Evolutionary conservation across 2,888 invertebrate genomes (phyloP), one percentile per base, ranked within the genome.

Genomic region (Tridacna gigas): DNA sequence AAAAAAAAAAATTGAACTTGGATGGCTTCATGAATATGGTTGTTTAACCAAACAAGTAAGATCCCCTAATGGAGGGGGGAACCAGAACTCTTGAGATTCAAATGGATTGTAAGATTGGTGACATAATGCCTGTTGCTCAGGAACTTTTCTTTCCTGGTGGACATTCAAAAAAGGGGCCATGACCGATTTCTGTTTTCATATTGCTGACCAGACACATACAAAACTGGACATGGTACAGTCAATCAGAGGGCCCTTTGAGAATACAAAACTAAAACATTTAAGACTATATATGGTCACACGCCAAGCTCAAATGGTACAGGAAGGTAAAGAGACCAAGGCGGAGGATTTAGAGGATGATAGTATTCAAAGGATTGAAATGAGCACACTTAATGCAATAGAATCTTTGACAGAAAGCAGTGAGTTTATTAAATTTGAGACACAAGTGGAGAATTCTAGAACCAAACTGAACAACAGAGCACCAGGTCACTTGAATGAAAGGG

Each of bases 51-150:
- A 73, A 45, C 73, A 73, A 25, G 48, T 73, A n/a, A 47, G 73
- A 45, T 73, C 73, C n/a, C 13, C 73, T 37, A 51, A 73, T 73
- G 73, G 73, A 51, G 73, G 73, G n/a, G 73, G 73, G 2, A 73
- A 37, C 73, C n/a, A 47, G 73, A 73, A 13, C 37, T 22, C 18
- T 0, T 48, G 12, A 73, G 48, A 26, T 73, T 22, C 20, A 28
- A 18, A 0, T 18, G 12, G n/a, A 51, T 26, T 18, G 26, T n/a
- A 22, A 26, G 18, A 51, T 71, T 13, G 15, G 18, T 18, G 47
- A 18, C 37, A 47, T 47, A 71, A 28, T 71, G 37, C n/a, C 20
- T 20, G 47, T 45, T n/a, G 71, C 71, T 25, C 20, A 45, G 25
- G 47, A 45, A 45, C 12, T 71, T 45, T 47, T 71, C 47, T 74